Conservation (phyloP, 2,888 invertebrate genomes). For the Labia minor region DNA sequence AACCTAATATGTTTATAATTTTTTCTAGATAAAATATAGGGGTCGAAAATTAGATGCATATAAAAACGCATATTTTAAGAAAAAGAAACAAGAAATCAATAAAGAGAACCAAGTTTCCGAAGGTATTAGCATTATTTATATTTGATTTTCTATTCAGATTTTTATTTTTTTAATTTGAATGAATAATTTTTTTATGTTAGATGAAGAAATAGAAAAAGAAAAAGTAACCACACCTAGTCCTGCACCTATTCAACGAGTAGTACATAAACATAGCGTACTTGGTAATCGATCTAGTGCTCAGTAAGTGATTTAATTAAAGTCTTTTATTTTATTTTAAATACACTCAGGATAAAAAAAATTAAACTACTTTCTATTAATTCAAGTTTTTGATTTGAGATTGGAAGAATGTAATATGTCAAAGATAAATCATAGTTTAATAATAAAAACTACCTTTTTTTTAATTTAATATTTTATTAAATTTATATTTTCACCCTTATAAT, state of each 20-base stretch:
- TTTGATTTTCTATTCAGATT: not conserved
- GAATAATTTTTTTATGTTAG: conserved; percentile 32
- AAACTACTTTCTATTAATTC: too few relatives aligned
- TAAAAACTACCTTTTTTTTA: too few relatives aligned
- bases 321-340: too few relatives aligned
- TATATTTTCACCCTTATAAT: too few relatives aligned
- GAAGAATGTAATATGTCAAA: too few relatives aligned
- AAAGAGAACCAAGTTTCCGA: conserved; percentile 29
- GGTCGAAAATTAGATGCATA: conserved; percentile 81
- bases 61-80: conserved; percentile 74
- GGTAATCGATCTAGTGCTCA: conserved; percentile 64
- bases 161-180: conserved; percentile 14
- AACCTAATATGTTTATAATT: not conserved
- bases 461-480: too few relatives aligned
- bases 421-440: too few relatives aligned
- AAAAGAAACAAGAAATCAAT: conserved; percentile 38
- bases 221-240: conserved; percentile 46
- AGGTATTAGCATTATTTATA: conserved; percentile 24
- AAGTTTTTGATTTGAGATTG: too few relatives aligned
- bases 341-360: too few relatives aligned
- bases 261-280: conserved; percentile 66
- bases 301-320: too few relatives aligned
- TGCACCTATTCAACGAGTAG: conserved; percentile 48
- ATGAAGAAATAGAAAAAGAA: conserved; percentile 51
- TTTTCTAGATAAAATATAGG: conserved; percentile 48